These are phyloP conservation scores for Piliocolobus tephrosceles DNA, from an alignment of 2,113 vertebrate species.

Conservation along the genomic window DNA sequence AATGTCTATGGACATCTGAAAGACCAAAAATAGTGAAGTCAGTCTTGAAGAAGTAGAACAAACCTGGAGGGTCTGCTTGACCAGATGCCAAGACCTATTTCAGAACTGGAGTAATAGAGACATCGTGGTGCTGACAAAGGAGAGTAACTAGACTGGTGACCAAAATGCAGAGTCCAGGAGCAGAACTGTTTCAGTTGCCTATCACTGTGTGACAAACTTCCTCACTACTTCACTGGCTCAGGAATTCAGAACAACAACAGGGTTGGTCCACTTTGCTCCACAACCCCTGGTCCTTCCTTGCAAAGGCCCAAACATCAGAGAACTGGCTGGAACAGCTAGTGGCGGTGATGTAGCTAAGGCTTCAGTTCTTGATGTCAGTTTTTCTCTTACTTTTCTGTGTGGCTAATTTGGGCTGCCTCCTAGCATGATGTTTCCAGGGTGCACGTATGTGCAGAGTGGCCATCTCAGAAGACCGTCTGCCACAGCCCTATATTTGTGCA, in stretches of 20 bases:
- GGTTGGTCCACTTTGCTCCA: too few relatives aligned
- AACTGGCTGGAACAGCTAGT: too few relatives aligned
- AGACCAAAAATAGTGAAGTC: background rate
- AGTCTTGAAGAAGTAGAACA: background rate
- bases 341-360: too few relatives aligned
- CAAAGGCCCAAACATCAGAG: background rate
- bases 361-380: too few relatives aligned
- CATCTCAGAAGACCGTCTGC: background rate
- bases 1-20: background rate
- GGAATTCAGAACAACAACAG: too few relatives aligned
- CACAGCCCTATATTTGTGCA: rapidly evolving
- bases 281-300: background rate
- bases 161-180: background rate
- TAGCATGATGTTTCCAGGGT: too few relatives aligned
- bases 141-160: background rate
- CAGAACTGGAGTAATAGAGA: too few relatives aligned
- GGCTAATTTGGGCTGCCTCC: too few relatives aligned
- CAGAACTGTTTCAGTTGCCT: rapidly evolving
- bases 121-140: background rate
- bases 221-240: too few relatives aligned
- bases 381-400: too few relatives aligned
- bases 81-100: background rate
- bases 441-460: rapidly evolving
- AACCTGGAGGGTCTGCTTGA: background rate
- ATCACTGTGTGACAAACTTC: rapidly evolving